Evolutionary conservation across 2,888 invertebrate species (phyloP).

Genomic region (Onchidella celtica): DNA sequence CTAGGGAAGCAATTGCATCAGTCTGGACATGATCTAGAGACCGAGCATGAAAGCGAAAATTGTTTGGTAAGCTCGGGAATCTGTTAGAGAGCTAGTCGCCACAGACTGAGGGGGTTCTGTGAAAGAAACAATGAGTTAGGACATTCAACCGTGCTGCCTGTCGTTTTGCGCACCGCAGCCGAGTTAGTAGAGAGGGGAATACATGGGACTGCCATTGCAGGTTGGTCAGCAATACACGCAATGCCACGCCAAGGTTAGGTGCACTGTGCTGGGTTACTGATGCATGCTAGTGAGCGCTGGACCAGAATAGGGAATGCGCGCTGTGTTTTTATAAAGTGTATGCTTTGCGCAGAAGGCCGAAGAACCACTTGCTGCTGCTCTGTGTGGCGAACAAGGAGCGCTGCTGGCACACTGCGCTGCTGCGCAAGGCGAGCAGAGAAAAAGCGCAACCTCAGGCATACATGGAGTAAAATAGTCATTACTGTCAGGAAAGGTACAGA

Average conservation of each 20-base stretch:
- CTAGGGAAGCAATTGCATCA: too few species aligned
- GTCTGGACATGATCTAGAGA: too few species aligned
- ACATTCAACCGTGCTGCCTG: not conserved
- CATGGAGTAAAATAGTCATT: too few species aligned
- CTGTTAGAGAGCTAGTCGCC: too few species aligned
- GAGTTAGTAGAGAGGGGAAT: not conserved
- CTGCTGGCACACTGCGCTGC: too few species aligned
- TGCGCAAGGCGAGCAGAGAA: too few species aligned
- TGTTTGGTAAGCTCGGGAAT: too few species aligned
- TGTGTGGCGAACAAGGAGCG: too few species aligned
- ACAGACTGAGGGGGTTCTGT: constrained; percentile 1
- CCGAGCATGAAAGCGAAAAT: too few species aligned
- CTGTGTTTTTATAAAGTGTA: not conserved
- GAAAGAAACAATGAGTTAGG: not conserved
- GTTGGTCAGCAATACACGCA: not conserved
- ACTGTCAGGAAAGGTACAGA: not conserved
- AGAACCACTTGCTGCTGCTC: too few species aligned
- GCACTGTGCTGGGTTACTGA: not conserved
- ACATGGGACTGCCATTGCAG: not conserved
- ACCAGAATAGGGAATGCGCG: not conserved
- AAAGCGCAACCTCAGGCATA: too few species aligned
- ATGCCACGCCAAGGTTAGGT: not conserved
- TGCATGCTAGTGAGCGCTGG: not conserved
- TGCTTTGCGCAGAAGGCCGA: not conserved
- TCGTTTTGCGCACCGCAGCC: not conserved